Conservation (phyloP, 1,140 invertebrate genomes). For the Megalopta genalis region DNA sequence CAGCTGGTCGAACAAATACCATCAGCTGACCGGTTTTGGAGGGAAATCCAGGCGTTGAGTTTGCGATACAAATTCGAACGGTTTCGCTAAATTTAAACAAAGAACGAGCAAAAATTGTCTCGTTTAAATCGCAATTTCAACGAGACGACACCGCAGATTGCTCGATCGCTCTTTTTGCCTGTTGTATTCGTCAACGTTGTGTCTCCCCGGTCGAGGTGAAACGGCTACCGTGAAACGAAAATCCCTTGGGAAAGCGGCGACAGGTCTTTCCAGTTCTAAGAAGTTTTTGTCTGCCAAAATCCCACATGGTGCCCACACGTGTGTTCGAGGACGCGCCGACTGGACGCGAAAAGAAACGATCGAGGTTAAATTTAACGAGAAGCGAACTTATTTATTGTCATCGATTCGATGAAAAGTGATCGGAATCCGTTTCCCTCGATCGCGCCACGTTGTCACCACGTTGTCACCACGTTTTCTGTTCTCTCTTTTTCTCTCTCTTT, state of each 20-base stretch:
- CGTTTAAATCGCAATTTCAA: not conserved
- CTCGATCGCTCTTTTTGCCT: not conserved
- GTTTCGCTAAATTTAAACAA: not conserved
- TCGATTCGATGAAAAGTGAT: too few species aligned
- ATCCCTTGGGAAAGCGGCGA: constrained; percentile 11
- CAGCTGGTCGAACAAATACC: constrained; percentile 51
- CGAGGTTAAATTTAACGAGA: not conserved
- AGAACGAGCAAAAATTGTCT: too few species aligned
- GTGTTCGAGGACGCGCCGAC: too few species aligned
- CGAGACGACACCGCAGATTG: not conserved
- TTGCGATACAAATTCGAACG: not conserved
- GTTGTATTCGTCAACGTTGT: not conserved
- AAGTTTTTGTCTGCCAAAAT: not conserved
- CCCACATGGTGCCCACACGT: not conserved
- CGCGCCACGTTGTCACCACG: not conserved
- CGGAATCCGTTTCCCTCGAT: not conserved
- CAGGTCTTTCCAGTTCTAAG: constrained; percentile 9
- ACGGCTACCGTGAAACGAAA: not conserved
- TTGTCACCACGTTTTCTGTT: not conserved
- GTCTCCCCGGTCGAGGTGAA: not conserved
- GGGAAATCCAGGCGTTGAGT: constrained; percentile 46
- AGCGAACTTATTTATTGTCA: not conserved
- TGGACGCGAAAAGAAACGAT: constrained; percentile 3
- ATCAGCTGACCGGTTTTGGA: constrained; percentile 65
- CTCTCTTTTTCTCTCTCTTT: not conserved